phyloP scores from a whole-genome alignment of 2,113 vertebrate genomes.

The Tragelaphus scriptus region DNA sequence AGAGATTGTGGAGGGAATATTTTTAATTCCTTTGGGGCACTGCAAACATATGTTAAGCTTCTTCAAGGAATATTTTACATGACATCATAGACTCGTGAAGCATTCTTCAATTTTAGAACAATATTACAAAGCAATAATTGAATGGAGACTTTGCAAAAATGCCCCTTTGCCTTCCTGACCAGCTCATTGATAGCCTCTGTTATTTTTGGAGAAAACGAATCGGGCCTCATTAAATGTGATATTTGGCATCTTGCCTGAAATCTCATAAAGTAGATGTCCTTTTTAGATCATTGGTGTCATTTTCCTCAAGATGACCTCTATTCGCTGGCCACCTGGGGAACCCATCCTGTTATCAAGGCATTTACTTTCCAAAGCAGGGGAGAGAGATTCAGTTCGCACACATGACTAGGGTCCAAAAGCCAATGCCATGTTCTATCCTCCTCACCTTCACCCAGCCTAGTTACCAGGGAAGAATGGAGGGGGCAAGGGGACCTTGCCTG shows the following conservation, averaged over 20 bases:
- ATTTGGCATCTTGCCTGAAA: conserved; percentile 75
- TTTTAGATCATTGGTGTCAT: conserved; percentile 75
- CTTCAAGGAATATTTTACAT: conserved; percentile 27
- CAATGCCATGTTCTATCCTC: conserved; percentile 23
- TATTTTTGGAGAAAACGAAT: conserved; percentile 67
- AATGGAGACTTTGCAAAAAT: conserved; percentile 39
- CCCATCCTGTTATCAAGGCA: conserved; percentile 65
- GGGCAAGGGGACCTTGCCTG: background rate
- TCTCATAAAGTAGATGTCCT: conserved; percentile 77
- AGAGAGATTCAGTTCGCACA: conserved; percentile 50
- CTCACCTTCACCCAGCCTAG: background rate
- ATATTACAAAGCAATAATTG: conserved; percentile 60
- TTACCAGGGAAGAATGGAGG: background rate
- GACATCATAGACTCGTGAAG: conserved; percentile 53
- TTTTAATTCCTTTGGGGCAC: background rate
- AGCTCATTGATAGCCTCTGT: conserved; percentile 41
- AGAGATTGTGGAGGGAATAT: background rate
- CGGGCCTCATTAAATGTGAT: conserved; percentile 75
- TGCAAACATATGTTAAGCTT: conserved; percentile 37
- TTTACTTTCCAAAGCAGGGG: conserved; percentile 36
- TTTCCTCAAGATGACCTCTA: conserved; percentile 78
- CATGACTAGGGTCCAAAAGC: conserved; percentile 57
- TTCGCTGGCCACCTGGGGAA: conserved; percentile 64
- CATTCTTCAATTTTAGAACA: conserved; percentile 67
- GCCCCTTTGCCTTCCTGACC: conserved; percentile 40